Percentiles rank a stretch among this genome's conserved stretches.
Evolutionary conservation across 2,888 invertebrate species (phyloP).

Genomic region (Nowickia ferox): DNA sequence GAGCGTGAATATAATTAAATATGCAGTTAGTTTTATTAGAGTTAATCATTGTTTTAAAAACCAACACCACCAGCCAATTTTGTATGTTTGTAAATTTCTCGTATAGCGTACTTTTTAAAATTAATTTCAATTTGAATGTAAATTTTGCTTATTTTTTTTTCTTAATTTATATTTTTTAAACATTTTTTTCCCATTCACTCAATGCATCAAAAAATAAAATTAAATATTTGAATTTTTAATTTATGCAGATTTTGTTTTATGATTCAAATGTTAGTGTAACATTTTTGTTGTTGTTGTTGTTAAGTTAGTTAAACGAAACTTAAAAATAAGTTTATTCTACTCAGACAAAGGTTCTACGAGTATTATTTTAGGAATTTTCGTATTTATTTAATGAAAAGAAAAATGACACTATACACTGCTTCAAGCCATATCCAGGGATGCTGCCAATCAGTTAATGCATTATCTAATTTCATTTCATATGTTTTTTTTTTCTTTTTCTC

Average conservation of each 20-base stretch:
- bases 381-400: constrained; percentile 43
- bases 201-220: constrained; percentile 2
- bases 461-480: constrained; percentile 80
- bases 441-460: constrained; percentile 79
- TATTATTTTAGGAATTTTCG: constrained; percentile 3
- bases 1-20: background rate
- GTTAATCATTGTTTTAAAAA: constrained; percentile 7
- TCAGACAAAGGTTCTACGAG: background rate
- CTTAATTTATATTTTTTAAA: background rate
- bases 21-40: background rate
- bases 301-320: constrained; percentile 12
- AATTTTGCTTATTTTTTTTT: constrained; percentile 15
- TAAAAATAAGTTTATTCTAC: constrained; percentile 34
- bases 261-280: constrained; percentile 30
- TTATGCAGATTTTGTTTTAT: constrained; percentile 40
- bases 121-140: constrained; percentile 18
- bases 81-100: constrained; percentile 24
- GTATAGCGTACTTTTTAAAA: constrained; percentile 34
- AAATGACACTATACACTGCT: constrained; percentile 77
- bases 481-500: constrained; percentile 40
- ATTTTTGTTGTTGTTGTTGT: constrained; percentile 1
- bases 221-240: constrained; percentile 27
- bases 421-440: constrained; percentile 81
- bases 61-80: constrained; percentile 22
- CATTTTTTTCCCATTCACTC: constrained; percentile 21